Percentiles rank a stretch among this genome's conserved stretches.
Evolutionary conservation across 2,797 vertebrate genomes (phyloP).

Genomic region (Sebastes glaucus): DNA sequence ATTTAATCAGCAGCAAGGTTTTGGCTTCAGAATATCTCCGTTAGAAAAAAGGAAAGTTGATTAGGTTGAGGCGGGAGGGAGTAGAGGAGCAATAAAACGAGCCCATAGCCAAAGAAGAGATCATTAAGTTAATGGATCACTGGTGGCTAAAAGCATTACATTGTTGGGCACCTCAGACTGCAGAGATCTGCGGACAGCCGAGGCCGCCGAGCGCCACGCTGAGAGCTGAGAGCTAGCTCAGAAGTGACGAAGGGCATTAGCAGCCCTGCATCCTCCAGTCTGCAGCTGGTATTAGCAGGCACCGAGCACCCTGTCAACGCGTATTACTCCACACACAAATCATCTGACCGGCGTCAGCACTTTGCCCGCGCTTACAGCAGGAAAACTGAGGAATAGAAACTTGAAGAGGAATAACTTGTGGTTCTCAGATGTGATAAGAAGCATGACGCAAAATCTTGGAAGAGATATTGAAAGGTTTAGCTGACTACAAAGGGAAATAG

Average conservation of each 20-base stretch:
- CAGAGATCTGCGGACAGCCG: conserved; percentile 6
- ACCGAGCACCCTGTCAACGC: conserved; percentile 64
- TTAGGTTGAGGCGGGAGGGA: conserved; percentile 43
- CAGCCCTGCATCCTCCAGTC: conserved; percentile 58
- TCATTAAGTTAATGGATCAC: conserved; percentile 71
- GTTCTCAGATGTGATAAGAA: background rate
- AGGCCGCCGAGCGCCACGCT: conserved; percentile 3
- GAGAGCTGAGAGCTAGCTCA: background rate
- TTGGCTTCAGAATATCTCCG: conserved; percentile 59
- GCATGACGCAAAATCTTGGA: background rate
- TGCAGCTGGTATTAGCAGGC: conserved; percentile 67
- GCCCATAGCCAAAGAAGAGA: conserved; percentile 43
- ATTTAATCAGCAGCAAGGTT: conserved; percentile 72
- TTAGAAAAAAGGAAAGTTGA: conserved; percentile 49
- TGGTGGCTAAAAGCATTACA: conserved; percentile 49
- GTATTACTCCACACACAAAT: conserved; percentile 57
- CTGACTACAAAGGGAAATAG: background rate
- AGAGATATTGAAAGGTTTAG: background rate
- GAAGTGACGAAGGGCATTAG: conserved; percentile 54
- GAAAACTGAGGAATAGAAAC: background rate
- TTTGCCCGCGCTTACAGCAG: conserved; percentile 8
- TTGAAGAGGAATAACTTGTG: background rate
- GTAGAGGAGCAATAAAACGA: conserved; percentile 38
- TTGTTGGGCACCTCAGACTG: conserved; percentile 8
- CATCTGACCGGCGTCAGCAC: conserved; percentile 33